Percentiles rank a stretch among this genome's conserved stretches.
phyloP scores from a whole-genome alignment of 2,888 invertebrate genomes.

The Lithophane ornitopus region DNA sequence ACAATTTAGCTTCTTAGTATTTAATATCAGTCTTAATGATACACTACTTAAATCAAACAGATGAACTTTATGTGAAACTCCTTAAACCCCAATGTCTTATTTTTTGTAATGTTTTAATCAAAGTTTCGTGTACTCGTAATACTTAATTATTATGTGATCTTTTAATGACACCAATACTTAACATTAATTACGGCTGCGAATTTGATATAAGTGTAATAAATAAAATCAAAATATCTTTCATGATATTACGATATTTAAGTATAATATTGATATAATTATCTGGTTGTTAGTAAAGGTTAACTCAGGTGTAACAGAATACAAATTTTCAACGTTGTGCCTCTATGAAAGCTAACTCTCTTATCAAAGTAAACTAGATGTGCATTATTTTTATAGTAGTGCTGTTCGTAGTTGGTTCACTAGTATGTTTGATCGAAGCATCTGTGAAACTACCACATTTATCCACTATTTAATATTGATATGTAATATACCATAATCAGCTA shows the following conservation, averaged over 20 bases:
- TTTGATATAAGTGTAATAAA: conserved; percentile 27
- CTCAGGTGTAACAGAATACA: conserved; percentile 38
- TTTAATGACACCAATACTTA: conserved; percentile 42
- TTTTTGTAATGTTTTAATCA: conserved; percentile 11
- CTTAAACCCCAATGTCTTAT: conserved; percentile 30
- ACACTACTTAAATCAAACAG: conserved; percentile 25
- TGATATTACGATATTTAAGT: conserved; percentile 40
- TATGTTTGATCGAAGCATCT: not conserved
- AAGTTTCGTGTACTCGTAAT: conserved; percentile 19
- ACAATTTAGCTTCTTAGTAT: conserved; percentile 44
- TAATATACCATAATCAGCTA: conserved; percentile 27
- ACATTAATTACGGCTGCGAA: conserved; percentile 22
- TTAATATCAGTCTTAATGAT: conserved; percentile 27
- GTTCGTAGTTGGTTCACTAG: conserved; percentile 28
- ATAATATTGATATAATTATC: conserved; percentile 31
- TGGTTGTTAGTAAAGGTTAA: conserved; percentile 36
- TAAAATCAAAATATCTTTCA: conserved; percentile 20
- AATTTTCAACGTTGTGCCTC: conserved; percentile 58
- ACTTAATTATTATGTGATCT: conserved; percentile 48
- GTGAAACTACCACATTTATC: conserved; percentile 1
- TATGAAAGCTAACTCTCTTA: conserved; percentile 38
- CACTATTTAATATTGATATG: conserved; percentile 18
- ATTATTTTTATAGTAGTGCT: conserved; percentile 55
- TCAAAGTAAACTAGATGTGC: conserved; percentile 48
- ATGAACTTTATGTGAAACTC: conserved; percentile 18